Base-by-base conservation (phyloP, 2,113 vertebrate genomes). In the Formicarius rufipectus region DNA sequence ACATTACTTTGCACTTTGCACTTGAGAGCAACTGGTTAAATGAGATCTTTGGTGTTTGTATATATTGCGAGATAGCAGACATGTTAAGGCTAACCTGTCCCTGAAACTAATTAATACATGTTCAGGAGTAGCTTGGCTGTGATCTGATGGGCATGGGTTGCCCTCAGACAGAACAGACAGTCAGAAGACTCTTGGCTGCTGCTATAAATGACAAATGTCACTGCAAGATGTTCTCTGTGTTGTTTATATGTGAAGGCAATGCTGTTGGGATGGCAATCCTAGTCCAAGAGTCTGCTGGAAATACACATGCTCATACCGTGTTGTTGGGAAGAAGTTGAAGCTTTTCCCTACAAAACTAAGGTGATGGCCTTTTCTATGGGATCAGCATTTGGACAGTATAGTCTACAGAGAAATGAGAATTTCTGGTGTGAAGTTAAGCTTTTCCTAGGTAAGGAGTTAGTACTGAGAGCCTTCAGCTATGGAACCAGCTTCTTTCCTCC, bases 291-390 rank as follows among this genome's bases (percentile, higher is more conserved):
- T 31, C 13, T 75, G 72, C 30, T 82, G 58, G 33, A 81, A 71
- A 82, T 64, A 9, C 9, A 23, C 2, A 1, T 64, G 22, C 16
- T 49, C 0, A 0, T n/a, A 18, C 12, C 40, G 27, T 4, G 4
- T 2, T 62, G 19, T 10, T 44, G 40, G 30, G 47, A 90, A 81
- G 33, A 24, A 68, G 28, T 5, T 75, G 3, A 69, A 55, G 16
- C 24, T 47, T 68, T 60, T 40, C 53, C 16, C 33, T 87, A 31
- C 15, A 67, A 56, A 77, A 66, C 3, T 27, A 13, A 53, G 16
- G 4, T 45, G 8, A 27, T 62, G 22, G 10, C 1, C 3, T 50
- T 93, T 81, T 55, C 60, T 16, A 28, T 24, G 10, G 28, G 11
- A 50, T 68, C 14, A 24, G 12, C 52, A 49, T 23, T 27, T 56